Conservation (phyloP, 2,888 invertebrate species). For the Plusia festucae region DNA sequence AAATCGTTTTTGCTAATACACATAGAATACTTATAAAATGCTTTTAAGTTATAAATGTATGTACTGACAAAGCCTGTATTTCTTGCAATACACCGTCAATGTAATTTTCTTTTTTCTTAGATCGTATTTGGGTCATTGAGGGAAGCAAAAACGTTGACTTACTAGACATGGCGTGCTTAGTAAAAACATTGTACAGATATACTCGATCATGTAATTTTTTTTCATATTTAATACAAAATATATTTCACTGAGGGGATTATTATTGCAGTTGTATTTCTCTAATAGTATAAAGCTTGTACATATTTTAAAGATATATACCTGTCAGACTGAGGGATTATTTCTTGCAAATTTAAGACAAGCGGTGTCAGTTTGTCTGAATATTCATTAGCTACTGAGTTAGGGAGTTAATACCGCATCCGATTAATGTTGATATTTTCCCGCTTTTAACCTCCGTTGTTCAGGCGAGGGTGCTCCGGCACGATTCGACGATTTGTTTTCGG, state of each 20-base stretch:
- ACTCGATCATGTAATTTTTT: constrained; percentile 19
- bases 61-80: constrained; percentile 14
- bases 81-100: constrained; percentile 28
- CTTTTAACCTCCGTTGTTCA: constrained; percentile 57
- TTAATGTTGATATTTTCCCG: constrained; percentile 68
- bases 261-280: constrained; percentile 11
- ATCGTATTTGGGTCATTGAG: constrained; percentile 23
- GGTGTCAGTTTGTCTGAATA: constrained; percentile 80
- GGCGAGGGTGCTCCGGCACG: constrained; percentile 56
- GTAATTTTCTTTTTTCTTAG: constrained; percentile 40
- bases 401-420: constrained; percentile 73
- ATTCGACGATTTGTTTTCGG: constrained; percentile 67
- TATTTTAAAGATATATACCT: too few relatives aligned
- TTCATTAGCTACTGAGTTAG: constrained; percentile 74
- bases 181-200: constrained; percentile 18
- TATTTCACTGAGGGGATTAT: too few relatives aligned
- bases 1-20: constrained; percentile 33
- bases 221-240: background rate
- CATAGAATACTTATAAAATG: background rate
- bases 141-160: constrained; percentile 30
- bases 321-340: constrained; percentile 76
- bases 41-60: background rate
- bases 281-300: constrained; percentile 35
- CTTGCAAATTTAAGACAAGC: constrained; percentile 79
- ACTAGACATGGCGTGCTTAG: constrained; percentile 20